Base-by-base conservation (phyloP, 2,888 invertebrate genomes). In the Eilema griseolum region DNA sequence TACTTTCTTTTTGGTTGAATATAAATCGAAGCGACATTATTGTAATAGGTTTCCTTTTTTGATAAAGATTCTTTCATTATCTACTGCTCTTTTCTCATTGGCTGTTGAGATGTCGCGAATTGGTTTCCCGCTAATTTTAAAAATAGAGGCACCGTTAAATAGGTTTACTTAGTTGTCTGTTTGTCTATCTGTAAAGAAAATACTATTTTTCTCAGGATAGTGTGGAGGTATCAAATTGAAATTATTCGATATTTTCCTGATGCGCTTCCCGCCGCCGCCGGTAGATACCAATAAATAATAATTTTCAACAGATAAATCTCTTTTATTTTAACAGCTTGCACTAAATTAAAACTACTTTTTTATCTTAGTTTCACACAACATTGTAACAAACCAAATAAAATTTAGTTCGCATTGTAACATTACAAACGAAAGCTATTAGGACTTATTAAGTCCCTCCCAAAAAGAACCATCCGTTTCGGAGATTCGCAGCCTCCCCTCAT, bases 371-470 rank as follows among this genome's bases (percentile, higher is more conserved):
- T 4, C 16, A 20, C 41, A 56, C 20, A 14, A 66, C 70, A 59
- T 41, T 59, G 66, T 70, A 62, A 56, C 59, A 64, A 71, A 63
- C 57, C 33, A 66, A 24, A 67, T 56, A 52, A 67, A 66, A 75
- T 72, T 71, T 67, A 71, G 79, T 79, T 28, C n/a, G 26, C n/a
- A 12, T 71, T 67, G 65, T 33, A 68, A 66, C 71, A 76, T 73
- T 71, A 69, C 66, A 46, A 69, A 52, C 28, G 14, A 23, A 28
- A 31, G 28, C 37, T 70, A 28, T 71, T 41, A 65, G 24, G 26
- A 33, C 24, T 63, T 71, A 76, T 70, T 78, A 70, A 70, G 63
- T 67, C 70, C 61, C 41, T 67, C 61, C 52, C 57, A 74, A 79
- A 76, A 24, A 20, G 23, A 74, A 68, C 20, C 33, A 60, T 46